Percentiles rank a stretch among this genome's conserved stretches.
Evolutionary conservation across 2,113 vertebrate species (phyloP).

Genomic region (Gulo gulo): DNA sequence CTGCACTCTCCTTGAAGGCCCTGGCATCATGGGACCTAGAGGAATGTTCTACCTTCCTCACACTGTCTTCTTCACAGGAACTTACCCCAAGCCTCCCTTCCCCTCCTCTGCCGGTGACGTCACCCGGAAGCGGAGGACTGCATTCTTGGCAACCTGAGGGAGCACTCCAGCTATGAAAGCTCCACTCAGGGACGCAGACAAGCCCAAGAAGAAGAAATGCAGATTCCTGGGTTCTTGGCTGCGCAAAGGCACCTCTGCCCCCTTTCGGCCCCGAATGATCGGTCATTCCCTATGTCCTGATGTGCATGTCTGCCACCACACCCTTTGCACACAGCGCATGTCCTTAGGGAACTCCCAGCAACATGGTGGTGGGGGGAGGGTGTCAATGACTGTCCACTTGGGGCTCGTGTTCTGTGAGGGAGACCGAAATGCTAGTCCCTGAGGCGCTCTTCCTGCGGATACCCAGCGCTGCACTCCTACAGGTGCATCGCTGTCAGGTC

Average conservation of each 20-base stretch:
- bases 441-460: accelerated
- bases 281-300: not conserved
- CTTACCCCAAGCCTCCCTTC: not conserved
- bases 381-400: not conserved
- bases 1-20: not conserved
- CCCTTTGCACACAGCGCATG: accelerated
- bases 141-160: not conserved
- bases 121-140: not conserved
- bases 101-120: not conserved
- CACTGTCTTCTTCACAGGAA: not conserved
- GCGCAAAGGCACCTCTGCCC: not conserved
- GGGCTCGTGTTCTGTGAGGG: accelerated
- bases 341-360: not conserved
- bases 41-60: not conserved
- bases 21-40: not conserved
- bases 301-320: accelerated
- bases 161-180: not conserved
- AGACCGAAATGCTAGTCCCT: not conserved
- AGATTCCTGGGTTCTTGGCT: not conserved
- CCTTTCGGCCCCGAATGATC: accelerated
- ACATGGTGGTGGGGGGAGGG: not conserved
- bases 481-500: accelerated
- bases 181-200: not conserved
- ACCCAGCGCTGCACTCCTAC: too few species aligned
- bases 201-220: not conserved